Evolutionary conservation across 2,113 vertebrate species (phyloP).

Genomic region (Plestiodon gilberti): DNA sequence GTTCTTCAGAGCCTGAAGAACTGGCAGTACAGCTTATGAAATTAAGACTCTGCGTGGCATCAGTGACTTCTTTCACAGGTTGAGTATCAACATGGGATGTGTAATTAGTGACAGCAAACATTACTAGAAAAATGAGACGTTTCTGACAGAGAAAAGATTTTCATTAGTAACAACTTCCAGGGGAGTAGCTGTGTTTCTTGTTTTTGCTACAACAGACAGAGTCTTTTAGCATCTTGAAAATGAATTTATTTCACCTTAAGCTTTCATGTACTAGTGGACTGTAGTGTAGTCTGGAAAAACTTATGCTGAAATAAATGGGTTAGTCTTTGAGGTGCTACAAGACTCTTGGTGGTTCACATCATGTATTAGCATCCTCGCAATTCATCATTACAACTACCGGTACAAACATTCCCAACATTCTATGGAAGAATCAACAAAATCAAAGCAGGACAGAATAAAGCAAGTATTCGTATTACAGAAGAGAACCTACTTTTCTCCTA

Average conservation of each 20-base stretch:
- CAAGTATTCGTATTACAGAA: slow-evolving; percentile 17
- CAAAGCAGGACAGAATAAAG: slow-evolving; percentile 52
- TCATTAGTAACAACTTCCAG: neutral
- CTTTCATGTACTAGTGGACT: no score
- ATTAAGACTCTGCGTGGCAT: neutral
- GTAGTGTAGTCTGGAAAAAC: no score
- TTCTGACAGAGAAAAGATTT: slow-evolving; percentile 29
- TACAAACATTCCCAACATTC: slow-evolving; percentile 29
- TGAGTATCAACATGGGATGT: neutral
- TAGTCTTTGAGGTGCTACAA: no score
- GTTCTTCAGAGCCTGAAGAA: slow-evolving; percentile 15
- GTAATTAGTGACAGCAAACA: slow-evolving; percentile 12
- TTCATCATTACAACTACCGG: slow-evolving; percentile 27
- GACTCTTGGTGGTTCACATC: no score
- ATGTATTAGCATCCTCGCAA: slow-evolving; percentile 14
- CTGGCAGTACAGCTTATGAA: slow-evolving; percentile 5
- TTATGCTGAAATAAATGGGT: no score
- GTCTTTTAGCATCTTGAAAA: no score
- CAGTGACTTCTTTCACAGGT: slow-evolving; percentile 34
- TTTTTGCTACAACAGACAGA: no score
- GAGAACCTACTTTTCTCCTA: neutral
- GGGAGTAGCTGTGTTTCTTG: no score
- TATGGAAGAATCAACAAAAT: slow-evolving; percentile 52
- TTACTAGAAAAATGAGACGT: slow-evolving; percentile 1
- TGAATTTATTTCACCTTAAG: no score